phyloP scores from a whole-genome alignment of 2,113 vertebrate genomes.

The Xerus inauris region DNA sequence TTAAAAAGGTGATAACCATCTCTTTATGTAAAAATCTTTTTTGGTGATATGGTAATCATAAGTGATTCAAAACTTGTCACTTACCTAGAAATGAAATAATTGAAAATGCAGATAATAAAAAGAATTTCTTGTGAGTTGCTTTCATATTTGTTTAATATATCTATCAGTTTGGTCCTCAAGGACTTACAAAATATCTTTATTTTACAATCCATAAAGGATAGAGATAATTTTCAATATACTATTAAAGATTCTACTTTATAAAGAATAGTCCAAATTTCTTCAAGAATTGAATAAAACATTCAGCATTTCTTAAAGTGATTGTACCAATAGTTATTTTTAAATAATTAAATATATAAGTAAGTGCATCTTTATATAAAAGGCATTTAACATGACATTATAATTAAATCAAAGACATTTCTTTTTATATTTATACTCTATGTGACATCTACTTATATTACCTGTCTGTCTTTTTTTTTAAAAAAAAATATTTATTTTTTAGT shows the following conservation, averaged over 20 bases:
- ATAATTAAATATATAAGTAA: not conserved
- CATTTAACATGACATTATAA: not conserved
- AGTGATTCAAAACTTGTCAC: not conserved
- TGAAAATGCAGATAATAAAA: not conserved
- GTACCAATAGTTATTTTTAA: not conserved
- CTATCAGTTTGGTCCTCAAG: not conserved
- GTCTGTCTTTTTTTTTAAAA: too few species aligned
- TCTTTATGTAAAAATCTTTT: not conserved
- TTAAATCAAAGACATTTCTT: not conserved
- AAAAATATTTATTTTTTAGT: too few species aligned
- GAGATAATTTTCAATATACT: not conserved
- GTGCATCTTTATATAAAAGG: not conserved
- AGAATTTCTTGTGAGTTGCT: not conserved
- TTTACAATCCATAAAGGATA: constrained; percentile 10
- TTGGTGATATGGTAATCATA: not conserved
- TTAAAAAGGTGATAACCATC: not conserved
- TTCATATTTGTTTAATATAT: not conserved
- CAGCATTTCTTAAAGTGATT: not conserved
- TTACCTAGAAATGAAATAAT: constrained; percentile 34
- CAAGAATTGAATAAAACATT: not conserved
- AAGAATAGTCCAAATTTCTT: not conserved
- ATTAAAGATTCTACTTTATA: not conserved
- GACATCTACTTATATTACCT: not conserved
- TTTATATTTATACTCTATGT: constrained; percentile 4
- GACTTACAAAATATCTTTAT: not conserved